Conservation (phyloP, 1,140 invertebrate genomes). For the Aphis gossypii region DNA sequence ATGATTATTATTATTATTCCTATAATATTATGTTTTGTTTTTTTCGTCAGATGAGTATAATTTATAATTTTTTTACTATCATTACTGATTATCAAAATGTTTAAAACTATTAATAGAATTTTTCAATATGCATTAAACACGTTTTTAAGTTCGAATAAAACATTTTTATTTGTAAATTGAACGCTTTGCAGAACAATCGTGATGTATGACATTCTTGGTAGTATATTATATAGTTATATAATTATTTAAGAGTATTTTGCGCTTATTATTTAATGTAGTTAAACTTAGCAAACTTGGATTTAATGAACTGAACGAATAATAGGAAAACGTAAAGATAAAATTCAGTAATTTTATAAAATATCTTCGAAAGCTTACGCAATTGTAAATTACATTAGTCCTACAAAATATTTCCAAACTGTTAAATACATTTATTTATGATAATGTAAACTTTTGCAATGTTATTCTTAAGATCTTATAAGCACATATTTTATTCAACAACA, state of each 20-base stretch:
- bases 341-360: not conserved
- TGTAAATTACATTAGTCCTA: not conserved
- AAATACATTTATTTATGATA: not conserved
- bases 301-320: no score
- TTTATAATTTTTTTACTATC: not conserved
- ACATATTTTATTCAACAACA: not conserved
- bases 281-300: no score
- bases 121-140: not conserved
- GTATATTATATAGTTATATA: no score
- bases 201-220: no score
- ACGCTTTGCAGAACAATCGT: no score
- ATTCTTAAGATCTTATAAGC: not conserved
- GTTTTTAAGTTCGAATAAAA: no score
- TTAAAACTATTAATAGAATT: not conserved
- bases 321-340: not conserved
- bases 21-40: not conserved
- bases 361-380: not conserved
- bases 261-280: no score
- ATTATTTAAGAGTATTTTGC: no score
- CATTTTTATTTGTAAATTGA: no score
- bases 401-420: not conserved
- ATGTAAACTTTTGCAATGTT: not conserved
- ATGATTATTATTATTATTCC: not conserved
- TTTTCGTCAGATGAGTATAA: not conserved
- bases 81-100: not conserved